A percentile compares a stretch with the other conserved stretches of the same genome.
phyloP scores from a whole-genome alignment of 2,797 vertebrate species.

The Alca torda region DNA sequence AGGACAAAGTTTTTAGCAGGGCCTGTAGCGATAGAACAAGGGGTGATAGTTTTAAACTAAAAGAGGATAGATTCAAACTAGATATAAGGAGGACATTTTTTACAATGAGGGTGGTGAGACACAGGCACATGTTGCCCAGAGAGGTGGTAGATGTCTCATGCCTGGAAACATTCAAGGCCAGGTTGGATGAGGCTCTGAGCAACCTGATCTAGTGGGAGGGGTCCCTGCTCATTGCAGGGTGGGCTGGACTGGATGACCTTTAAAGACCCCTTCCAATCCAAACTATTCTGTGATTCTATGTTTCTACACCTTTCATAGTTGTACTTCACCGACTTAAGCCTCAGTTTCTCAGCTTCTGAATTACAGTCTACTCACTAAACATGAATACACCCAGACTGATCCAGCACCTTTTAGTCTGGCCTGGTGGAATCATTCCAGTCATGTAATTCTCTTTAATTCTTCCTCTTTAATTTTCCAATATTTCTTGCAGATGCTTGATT shows the following conservation, averaged over 20 bases:
- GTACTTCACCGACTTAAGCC: background rate
- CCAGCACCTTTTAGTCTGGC: background rate
- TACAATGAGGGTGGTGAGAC: rapidly evolving
- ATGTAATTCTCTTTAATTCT: background rate
- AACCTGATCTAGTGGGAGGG: background rate
- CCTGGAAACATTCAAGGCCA: background rate
- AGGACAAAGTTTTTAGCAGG: background rate
- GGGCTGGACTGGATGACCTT: background rate
- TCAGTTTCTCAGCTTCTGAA: background rate
- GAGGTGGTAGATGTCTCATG: background rate
- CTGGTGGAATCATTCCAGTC: background rate
- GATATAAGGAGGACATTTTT: background rate
- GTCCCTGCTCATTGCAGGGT: background rate
- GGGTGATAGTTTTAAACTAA: background rate
- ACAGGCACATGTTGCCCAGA: background rate
- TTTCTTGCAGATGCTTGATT: background rate
- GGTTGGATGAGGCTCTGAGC: background rate
- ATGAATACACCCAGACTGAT: background rate
- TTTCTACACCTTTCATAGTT: background rate
- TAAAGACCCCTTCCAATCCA: background rate
- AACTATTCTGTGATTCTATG: background rate
- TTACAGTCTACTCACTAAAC: background rate
- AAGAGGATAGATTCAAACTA: background rate
- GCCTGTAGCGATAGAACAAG: background rate
- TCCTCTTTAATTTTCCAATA: background rate